Evolutionary conservation across 1,140 invertebrate genomes (phyloP), one percentile per base, ranked within the genome.

Genomic region (Nymphalis io): DNA sequence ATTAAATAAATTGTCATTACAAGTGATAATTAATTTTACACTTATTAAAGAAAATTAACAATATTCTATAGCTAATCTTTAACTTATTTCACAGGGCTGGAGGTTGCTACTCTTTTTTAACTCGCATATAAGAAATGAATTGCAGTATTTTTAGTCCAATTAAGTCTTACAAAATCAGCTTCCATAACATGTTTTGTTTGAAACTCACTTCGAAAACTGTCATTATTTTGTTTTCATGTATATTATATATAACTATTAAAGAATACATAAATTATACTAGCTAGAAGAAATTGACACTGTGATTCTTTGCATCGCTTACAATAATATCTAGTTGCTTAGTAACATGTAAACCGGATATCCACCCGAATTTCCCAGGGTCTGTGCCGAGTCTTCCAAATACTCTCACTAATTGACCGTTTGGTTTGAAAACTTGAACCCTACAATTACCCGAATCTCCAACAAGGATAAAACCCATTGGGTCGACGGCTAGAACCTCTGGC

Each of bases 381-480:
- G 87, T 85, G 5, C 94, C 94, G 69, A 93, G 90, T 38, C 92
- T 88, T 10, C 95, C 95, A 78, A 96, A 94, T 48, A 94, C 93
- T 68, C 94, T 92, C 2, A 96, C 90, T 23, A 95, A 90, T 62
- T 93, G 91, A 23, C 95, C 95, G 61, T 94, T 93, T 0, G 93
- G 92, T 60, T 94, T 93, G 81, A 96, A 96, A 13, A 96, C 93
- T 85, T 96, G 95, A 10, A 97, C 92, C 21, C 96, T 91, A 57
- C 94, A 94, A 84, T 96, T 97, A 1, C 95, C 96, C 15, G 94
- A 95, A 81, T 96, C 96, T 0, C 95, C 96, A 0, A 97, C 95
- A 2, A 96, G 83, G 58, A 96, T 94, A 79, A 95, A 95, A 3
- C 95, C 95, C 77, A 94, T 81, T 2, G 93, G 92, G 82, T 96